Percentiles rank a stretch among this genome's conserved stretches.
These are phyloP conservation scores for Pterocles burchelli DNA, from an alignment of 2,113 vertebrate species.

Conservation along the genomic window DNA sequence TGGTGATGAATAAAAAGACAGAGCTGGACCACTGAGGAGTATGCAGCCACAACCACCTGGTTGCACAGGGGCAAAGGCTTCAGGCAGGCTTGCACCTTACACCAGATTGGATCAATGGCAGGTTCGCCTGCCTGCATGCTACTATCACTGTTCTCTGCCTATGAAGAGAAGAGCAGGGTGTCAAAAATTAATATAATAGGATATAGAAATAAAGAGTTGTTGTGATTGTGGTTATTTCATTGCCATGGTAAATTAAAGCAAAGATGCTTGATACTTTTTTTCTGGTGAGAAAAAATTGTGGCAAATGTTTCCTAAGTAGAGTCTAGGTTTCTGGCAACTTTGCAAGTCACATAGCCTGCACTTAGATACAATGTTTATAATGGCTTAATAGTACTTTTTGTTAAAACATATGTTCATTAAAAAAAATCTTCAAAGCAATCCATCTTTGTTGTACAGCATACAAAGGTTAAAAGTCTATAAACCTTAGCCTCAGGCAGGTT, in stretches of 20 bases:
- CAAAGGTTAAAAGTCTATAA: neutral
- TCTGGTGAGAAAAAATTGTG: neutral
- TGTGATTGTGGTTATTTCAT: neutral
- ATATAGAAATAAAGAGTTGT: neutral
- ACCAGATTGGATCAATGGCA: accelerated
- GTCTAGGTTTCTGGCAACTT: neutral
- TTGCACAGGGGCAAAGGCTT: neutral
- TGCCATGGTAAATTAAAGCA: neutral
- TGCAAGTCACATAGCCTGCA: neutral
- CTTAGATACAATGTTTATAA: neutral
- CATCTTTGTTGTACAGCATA: neutral
- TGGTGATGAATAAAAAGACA: neutral
- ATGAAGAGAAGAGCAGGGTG: neutral
- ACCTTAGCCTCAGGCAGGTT: neutral
- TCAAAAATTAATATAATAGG: neutral
- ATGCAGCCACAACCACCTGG: neutral
- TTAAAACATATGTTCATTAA: neutral
- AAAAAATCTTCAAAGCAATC: neutral
- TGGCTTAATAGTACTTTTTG: neutral
- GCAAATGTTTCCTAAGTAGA: neutral
- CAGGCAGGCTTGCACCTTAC: neutral
- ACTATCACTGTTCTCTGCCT: neutral
- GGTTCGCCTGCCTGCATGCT: accelerated
- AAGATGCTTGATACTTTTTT: neutral
- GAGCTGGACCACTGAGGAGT: neutral